phyloP scores from a whole-genome alignment of 2,797 vertebrate species.

The Salarias fasciatus region DNA sequence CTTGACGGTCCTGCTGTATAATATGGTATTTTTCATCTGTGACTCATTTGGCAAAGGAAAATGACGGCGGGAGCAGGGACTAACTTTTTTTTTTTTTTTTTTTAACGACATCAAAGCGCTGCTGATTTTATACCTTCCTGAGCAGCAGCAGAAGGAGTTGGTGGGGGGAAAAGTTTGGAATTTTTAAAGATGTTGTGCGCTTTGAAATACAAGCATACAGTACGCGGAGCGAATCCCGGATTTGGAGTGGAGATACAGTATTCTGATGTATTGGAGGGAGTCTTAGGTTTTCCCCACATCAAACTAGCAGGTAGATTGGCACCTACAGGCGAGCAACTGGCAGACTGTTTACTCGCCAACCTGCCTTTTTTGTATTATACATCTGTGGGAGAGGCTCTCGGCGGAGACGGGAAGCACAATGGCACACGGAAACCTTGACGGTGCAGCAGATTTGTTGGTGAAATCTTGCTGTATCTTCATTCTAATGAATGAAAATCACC shows the following conservation, averaged over 20 bases:
- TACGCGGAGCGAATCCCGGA: slow-evolving; percentile 53
- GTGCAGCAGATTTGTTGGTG: slow-evolving; percentile 31
- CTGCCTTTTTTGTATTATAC: slow-evolving; percentile 71
- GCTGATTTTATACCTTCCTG: slow-evolving; percentile 69
- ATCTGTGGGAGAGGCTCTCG: slow-evolving; percentile 64
- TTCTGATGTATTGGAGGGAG: slow-evolving; percentile 66
- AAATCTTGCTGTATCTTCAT: slow-evolving; percentile 6
- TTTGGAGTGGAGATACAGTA: slow-evolving; percentile 54
- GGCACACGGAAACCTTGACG: slow-evolving; percentile 53
- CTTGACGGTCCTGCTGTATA: slow-evolving; percentile 81
- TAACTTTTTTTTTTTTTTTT: slow-evolving; percentile 73
- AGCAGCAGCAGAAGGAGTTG: slow-evolving; percentile 57
- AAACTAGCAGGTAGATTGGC: slow-evolving; percentile 72
- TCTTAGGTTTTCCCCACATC: slow-evolving; percentile 64
- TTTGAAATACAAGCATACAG: slow-evolving; percentile 64
- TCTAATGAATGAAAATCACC: slow-evolving; percentile 6
- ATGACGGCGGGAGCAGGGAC: slow-evolving; percentile 56
- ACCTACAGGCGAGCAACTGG: slow-evolving; percentile 67
- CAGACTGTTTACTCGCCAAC: slow-evolving; percentile 71
- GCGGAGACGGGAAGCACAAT: slow-evolving; percentile 52
- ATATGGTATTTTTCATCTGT: slow-evolving; percentile 85
- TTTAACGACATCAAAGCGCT: slow-evolving; percentile 70
- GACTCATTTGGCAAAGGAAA: slow-evolving; percentile 76
- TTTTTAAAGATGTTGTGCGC: slow-evolving; percentile 58
- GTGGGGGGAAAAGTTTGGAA: slow-evolving; percentile 57